phyloP scores from a whole-genome alignment of 2,113 vertebrate species.

The Oxygymnocypris stewartii region DNA sequence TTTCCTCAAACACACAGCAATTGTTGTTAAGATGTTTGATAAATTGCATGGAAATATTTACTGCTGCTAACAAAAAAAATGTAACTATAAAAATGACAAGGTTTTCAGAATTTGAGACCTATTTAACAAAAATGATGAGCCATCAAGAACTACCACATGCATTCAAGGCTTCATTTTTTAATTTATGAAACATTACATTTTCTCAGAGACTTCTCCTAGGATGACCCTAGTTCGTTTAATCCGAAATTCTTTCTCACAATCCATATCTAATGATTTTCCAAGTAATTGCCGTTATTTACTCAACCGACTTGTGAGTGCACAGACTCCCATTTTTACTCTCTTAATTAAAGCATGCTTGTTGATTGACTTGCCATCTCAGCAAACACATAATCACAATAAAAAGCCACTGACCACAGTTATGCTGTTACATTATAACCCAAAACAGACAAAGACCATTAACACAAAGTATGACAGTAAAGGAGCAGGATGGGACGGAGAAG shows the following conservation, averaged over 20 bases:
- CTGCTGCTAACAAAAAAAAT: neutral
- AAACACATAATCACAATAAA: constrained; percentile 66
- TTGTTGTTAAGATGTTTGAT: neutral
- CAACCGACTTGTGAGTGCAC: constrained; percentile 55
- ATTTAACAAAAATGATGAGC: neutral
- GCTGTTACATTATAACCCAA: constrained; percentile 58
- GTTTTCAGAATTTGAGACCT: neutral
- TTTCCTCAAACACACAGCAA: neutral
- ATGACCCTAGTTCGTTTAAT: neutral
- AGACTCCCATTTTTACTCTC: constrained; percentile 60
- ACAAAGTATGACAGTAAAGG: constrained; percentile 30
- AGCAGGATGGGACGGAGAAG: constrained; percentile 30
- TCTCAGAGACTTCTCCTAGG: neutral
- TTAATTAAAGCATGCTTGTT: constrained; percentile 65
- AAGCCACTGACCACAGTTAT: constrained; percentile 62
- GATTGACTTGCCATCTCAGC: constrained; percentile 61
- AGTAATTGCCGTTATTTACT: constrained; percentile 65
- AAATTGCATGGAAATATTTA: neutral
- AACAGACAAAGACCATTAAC: constrained; percentile 58
- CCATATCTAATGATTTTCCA: constrained; percentile 59
- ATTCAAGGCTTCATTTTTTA: constrained; percentile 9
- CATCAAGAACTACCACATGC: neutral
- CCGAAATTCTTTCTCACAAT: constrained; percentile 6
- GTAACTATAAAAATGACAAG: neutral
- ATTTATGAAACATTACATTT: neutral